These are phyloP conservation scores for Rhaphigaster nebulosa DNA, from an alignment of 2,888 invertebrate genomes.

Conservation along the genomic window DNA sequence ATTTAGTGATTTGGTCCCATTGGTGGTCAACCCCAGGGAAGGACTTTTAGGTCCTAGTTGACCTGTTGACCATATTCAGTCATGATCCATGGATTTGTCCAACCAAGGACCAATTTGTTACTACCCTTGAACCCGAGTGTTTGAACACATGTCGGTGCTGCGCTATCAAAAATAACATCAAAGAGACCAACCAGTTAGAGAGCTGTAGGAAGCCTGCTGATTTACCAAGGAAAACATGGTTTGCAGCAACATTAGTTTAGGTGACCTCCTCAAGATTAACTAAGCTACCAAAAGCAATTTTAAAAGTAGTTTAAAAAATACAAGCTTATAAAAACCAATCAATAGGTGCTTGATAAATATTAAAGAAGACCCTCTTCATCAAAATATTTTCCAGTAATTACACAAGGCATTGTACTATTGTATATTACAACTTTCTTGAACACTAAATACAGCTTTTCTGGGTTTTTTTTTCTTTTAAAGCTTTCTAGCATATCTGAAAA, in stretches of 20 bases:
- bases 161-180: neutral
- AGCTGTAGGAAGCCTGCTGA: neutral
- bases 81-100: neutral
- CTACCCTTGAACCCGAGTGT: neutral
- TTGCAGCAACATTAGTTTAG: neutral
- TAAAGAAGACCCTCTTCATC: conserved; percentile 6
- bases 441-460: neutral
- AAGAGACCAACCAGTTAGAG: neutral
- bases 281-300: neutral
- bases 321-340: neutral
- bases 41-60: neutral
- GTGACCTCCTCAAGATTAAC: neutral
- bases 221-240: neutral
- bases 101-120: neutral
- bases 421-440: neutral
- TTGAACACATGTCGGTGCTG: neutral
- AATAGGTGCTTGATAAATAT: neutral
- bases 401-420: neutral
- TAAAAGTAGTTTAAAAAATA: neutral
- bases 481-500: neutral
- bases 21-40: neutral
- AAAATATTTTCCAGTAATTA: neutral
- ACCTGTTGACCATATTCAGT: neutral
- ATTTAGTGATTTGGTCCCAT: neutral
- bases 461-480: neutral